A percentile compares a stretch with the other conserved stretches of the same genome.
These are phyloP conservation scores for Aphidius ervi DNA, from an alignment of 1,140 invertebrate genomes.

Conservation along the genomic window DNA sequence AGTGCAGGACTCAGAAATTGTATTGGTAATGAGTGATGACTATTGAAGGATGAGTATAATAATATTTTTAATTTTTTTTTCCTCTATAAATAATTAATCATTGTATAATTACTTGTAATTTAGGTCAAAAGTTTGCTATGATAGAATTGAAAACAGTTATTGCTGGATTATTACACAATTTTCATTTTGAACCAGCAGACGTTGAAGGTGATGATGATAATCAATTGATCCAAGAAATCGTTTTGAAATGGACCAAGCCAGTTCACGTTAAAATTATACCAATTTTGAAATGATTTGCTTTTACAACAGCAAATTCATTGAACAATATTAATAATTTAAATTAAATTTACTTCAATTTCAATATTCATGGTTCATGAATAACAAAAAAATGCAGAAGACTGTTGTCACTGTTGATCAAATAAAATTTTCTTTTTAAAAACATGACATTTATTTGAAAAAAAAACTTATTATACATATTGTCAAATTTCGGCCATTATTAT, in stretches of 20 bases:
- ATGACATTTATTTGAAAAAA: too few species aligned
- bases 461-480: too few species aligned
- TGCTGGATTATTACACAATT: slow-evolving; percentile 64
- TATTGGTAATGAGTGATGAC: slow-evolving; percentile 54
- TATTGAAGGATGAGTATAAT: too few species aligned
- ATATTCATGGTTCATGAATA: too few species aligned
- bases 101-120: neutral
- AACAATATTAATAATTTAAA: too few species aligned
- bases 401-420: too few species aligned
- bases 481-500: too few species aligned
- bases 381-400: too few species aligned
- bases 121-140: slow-evolving; percentile 76
- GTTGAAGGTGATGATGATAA: slow-evolving; percentile 25
- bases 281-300: neutral
- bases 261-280: slow-evolving; percentile 34
- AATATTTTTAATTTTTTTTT: too few species aligned
- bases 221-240: slow-evolving; percentile 29
- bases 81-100: neutral
- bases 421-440: too few species aligned
- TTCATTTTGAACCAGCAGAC: slow-evolving; percentile 48
- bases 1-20: slow-evolving; percentile 70
- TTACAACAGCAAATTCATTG: too few species aligned
- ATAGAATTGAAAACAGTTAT: slow-evolving; percentile 71
- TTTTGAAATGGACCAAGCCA: slow-evolving; percentile 32
- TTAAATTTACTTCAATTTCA: too few species aligned